Percentiles rank a stretch among this genome's conserved stretches.
phyloP scores from a whole-genome alignment of 2,113 vertebrate genomes.

The Mesoclemmys tuberculata region DNA sequence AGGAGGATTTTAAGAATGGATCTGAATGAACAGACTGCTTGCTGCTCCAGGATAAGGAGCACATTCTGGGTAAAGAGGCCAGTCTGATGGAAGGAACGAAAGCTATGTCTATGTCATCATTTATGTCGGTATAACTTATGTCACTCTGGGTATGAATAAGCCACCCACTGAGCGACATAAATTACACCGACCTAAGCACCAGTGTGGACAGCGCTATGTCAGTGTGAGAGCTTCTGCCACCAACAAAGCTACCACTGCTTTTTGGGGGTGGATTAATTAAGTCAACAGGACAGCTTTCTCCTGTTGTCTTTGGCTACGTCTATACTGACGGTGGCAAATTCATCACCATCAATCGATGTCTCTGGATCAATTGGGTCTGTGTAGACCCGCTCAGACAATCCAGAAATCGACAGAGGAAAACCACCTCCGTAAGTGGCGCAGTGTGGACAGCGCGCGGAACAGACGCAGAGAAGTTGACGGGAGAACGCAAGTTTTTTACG shows the following conservation, averaged over 20 bases:
- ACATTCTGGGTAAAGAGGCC: neutral
- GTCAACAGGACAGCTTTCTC: neutral
- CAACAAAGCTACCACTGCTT: neutral
- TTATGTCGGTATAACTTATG: neutral
- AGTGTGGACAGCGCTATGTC: too few species aligned
- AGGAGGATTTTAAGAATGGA: neutral
- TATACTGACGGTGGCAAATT: too few species aligned
- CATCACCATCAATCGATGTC: too few species aligned
- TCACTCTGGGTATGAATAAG: neutral
- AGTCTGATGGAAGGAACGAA: neutral
- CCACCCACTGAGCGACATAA: neutral
- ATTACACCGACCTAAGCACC: neutral
- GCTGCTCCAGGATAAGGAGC: neutral
- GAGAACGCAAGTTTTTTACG: too few species aligned
- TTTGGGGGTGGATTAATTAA: neutral
- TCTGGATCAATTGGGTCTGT: too few species aligned
- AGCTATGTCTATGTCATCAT: neutral
- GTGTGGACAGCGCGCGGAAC: too few species aligned
- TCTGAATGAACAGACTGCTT: neutral
- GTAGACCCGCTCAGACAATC: too few species aligned
- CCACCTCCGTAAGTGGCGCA: too few species aligned
- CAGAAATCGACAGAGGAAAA: too few species aligned
- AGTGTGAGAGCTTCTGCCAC: neutral
- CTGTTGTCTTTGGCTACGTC: too few species aligned
- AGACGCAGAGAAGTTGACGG: too few species aligned